Conservation (phyloP, 2,888 invertebrate genomes). For the Drosophila nr. medialis region DNA sequence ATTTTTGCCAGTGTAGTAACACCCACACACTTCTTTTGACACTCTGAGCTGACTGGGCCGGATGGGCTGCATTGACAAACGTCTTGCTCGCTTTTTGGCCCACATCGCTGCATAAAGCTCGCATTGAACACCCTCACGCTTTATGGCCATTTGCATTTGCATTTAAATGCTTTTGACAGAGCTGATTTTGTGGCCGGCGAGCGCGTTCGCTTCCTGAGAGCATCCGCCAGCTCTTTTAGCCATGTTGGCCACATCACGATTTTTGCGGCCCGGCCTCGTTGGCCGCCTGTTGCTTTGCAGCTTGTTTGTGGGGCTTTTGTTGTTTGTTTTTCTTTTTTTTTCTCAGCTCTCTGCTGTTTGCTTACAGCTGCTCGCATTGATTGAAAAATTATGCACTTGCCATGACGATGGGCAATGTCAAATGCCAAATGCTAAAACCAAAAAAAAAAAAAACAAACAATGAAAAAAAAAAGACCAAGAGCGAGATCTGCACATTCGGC, state of each 20-base stretch:
- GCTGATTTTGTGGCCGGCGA: slow-evolving; percentile 31
- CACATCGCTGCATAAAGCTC: slow-evolving; percentile 78
- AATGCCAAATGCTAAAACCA: slow-evolving; percentile 58
- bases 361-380: slow-evolving; percentile 80
- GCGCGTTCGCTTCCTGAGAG: slow-evolving; percentile 49
- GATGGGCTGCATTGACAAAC: slow-evolving; percentile 52
- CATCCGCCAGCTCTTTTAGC: slow-evolving; percentile 34
- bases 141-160: slow-evolving; percentile 77
- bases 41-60: slow-evolving; percentile 54
- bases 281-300: slow-evolving; percentile 49
- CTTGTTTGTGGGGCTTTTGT: slow-evolving; percentile 10
- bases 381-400: slow-evolving; percentile 80
- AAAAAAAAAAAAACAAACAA: slow-evolving; percentile 27
- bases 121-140: slow-evolving; percentile 79
- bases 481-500: slow-evolving; percentile 42
- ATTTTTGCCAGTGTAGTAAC: slow-evolving; percentile 22
- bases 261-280: slow-evolving; percentile 28
- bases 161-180: slow-evolving; percentile 74
- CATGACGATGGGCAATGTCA: slow-evolving; percentile 78
- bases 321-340: slow-evolving; percentile 18
- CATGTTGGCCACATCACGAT: slow-evolving; percentile 59
- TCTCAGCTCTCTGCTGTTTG: slow-evolving; percentile 61
- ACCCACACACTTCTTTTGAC: slow-evolving; percentile 65
- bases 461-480: slow-evolving; percentile 37
- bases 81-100: slow-evolving; percentile 77